phyloP scores from a whole-genome alignment of 2,113 vertebrate species.

The Anoplopoma fimbria region DNA sequence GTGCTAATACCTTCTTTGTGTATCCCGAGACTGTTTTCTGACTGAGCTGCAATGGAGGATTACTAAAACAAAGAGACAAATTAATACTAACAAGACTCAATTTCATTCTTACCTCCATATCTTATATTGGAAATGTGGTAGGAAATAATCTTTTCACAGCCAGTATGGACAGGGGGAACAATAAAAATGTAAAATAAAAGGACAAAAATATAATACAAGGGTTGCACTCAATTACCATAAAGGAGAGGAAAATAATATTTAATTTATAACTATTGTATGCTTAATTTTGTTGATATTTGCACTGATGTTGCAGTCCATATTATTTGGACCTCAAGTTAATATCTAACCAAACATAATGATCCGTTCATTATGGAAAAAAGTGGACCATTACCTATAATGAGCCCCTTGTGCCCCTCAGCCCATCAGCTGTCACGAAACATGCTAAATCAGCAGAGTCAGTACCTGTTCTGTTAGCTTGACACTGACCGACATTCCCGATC shows the following conservation, averaged over 20 bases:
- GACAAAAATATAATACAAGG: neutral
- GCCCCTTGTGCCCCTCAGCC: neutral
- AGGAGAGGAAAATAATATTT: neutral
- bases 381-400: constrained; percentile 7
- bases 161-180: neutral
- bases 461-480: constrained; percentile 13
- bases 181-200: too few relatives aligned
- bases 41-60: neutral
- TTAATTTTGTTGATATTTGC: neutral
- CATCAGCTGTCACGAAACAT: constrained; percentile 3
- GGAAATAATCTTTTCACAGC: neutral
- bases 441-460: constrained; percentile 40
- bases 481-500: constrained; percentile 15
- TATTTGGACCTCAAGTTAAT: neutral
- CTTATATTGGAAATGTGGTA: neutral
- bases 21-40: neutral
- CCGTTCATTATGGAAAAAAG: neutral
- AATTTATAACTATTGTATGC: neutral
- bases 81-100: neutral
- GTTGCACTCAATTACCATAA: neutral
- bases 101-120: neutral
- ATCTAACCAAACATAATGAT: constrained; percentile 4
- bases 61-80: neutral
- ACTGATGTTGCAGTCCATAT: neutral
- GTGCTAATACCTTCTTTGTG: constrained; percentile 5